phyloP scores from a whole-genome alignment of 2,113 vertebrate species.

The Oncorhynchus gorbuscha region DNA sequence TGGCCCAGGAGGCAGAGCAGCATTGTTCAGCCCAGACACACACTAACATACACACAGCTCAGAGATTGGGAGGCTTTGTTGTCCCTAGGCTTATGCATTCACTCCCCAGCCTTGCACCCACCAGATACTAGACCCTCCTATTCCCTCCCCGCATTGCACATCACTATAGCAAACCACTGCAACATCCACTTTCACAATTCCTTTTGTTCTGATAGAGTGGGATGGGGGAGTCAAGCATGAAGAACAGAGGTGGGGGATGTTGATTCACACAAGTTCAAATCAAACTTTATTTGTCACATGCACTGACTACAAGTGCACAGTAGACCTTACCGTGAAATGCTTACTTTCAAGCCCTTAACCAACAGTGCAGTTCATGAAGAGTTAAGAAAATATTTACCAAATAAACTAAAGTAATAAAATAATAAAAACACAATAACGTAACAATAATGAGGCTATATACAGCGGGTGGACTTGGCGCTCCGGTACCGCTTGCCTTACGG shows the following conservation, averaged over 20 bases:
- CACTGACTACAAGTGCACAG: no score
- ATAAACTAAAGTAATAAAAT: no score
- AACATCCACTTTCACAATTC: conserved; percentile 66
- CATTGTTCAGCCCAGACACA: conserved; percentile 56
- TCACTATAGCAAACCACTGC: conserved; percentile 67
- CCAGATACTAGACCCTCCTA: conserved; percentile 49
- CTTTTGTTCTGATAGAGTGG: conserved; percentile 48
- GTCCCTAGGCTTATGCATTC: conserved; percentile 64
- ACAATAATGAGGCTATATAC: no score
- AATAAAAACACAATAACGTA: no score
- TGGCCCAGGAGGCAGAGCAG: conserved; percentile 64
- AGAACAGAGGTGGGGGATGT: conserved; percentile 23
- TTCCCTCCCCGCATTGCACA: conserved; percentile 58
- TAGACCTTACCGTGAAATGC: no score
- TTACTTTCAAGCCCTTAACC: no score
- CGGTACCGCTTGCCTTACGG: no score
- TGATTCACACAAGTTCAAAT: conserved; percentile 54
- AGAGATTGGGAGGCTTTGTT: conserved; percentile 66
- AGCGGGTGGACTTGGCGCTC: no score
- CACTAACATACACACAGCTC: conserved; percentile 37
- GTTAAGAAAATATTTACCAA: no score
- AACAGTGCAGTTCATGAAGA: no score
- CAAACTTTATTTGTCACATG: no score
- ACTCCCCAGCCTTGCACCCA: conserved; percentile 67
- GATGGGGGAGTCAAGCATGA: conserved; percentile 41